These are phyloP conservation scores for Choreutis nemorana DNA, from an alignment of 2,888 invertebrate genomes.

Conservation along the genomic window DNA sequence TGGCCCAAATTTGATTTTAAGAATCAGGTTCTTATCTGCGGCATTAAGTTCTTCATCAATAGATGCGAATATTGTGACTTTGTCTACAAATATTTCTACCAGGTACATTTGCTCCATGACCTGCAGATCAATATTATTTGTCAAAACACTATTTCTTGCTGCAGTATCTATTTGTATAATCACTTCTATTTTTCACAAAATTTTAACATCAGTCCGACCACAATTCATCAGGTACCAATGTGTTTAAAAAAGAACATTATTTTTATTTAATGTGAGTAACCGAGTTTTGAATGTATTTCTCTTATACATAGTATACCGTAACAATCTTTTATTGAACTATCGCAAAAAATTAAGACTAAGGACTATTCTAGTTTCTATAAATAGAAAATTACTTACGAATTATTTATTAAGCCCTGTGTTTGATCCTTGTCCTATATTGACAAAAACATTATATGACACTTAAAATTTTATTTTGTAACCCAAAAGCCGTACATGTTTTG, in stretches of 20 bases:
- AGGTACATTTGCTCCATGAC: slow-evolving; percentile 66
- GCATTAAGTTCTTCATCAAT: slow-evolving; percentile 28
- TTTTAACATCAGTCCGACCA: not conserved
- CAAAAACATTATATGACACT: slow-evolving; percentile 37
- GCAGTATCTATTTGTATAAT: not conserved
- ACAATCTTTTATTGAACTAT: not conserved
- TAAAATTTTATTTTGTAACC: slow-evolving; percentile 65
- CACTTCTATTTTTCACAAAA: too few relatives aligned
- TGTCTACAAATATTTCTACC: slow-evolving; percentile 64
- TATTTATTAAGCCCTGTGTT: slow-evolving; percentile 14
- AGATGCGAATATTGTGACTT: slow-evolving; percentile 44
- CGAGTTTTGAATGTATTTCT: too few relatives aligned
- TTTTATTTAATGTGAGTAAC: too few relatives aligned
- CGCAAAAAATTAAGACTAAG: not conserved
- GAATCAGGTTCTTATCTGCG: slow-evolving; percentile 45
- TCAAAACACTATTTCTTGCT: slow-evolving; percentile 30
- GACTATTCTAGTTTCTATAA: slow-evolving; percentile 1
- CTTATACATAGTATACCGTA: too few relatives aligned
- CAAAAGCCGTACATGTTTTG: slow-evolving; percentile 21
- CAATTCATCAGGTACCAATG: too few relatives aligned
- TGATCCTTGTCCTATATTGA: slow-evolving; percentile 22
- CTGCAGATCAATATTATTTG: slow-evolving; percentile 47
- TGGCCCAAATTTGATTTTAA: slow-evolving; percentile 57
- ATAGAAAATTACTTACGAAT: slow-evolving; percentile 29
- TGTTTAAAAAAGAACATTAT: too few relatives aligned